Base-by-base conservation (phyloP, 2,888 invertebrate species). In the Teleiodes luculella region DNA sequence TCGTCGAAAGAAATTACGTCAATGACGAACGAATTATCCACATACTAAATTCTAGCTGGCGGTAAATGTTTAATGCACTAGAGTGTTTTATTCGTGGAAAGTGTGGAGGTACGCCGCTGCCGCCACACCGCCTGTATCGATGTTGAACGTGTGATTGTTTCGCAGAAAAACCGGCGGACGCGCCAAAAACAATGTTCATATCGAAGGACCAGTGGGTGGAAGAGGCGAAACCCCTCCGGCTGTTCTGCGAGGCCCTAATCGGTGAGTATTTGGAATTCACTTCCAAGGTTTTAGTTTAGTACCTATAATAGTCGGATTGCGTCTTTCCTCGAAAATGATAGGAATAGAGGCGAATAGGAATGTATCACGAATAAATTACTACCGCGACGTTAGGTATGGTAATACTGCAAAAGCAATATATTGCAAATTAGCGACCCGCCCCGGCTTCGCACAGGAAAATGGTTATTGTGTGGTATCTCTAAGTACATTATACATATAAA, bases 181-280 rank as follows among this genome's bases (percentile, higher is more conserved):
- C 90, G 51, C 92, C 93, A 48, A 87, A 90, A 79, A 91, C 92
- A 51, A 95, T 94, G 67, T 95, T 93, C 80, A 90, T 91, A 61
- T 93, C 94, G 11, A 86, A 90, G 62, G 92, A 94, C 67, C 92
- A 92, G 77, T 90, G 92, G 80, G 91, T 91, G 54, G 90, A 91
- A 54, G 83, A 93, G 57, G 94, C 93, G 7, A 90, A 90, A 54
- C 81, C 88, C n/a, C 86, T 93, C 31, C 88, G 95, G 52, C 86
- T 95, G 48, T 95, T 93, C 85, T 95, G 95, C 80, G 95, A 95
- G 82, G 95, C 94, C 45, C 94, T 95, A 70, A 92, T 94, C 55
- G 95, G 95, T 92, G 88, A 92, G 90, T 66, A 41, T n/a, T 18
- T 18, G 6, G 24, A 24, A 24, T 24, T 3, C 24, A 24, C 24